These are phyloP conservation scores for Glareola pratincola DNA, from an alignment of 2,113 vertebrate genomes.

Conservation along the genomic window DNA sequence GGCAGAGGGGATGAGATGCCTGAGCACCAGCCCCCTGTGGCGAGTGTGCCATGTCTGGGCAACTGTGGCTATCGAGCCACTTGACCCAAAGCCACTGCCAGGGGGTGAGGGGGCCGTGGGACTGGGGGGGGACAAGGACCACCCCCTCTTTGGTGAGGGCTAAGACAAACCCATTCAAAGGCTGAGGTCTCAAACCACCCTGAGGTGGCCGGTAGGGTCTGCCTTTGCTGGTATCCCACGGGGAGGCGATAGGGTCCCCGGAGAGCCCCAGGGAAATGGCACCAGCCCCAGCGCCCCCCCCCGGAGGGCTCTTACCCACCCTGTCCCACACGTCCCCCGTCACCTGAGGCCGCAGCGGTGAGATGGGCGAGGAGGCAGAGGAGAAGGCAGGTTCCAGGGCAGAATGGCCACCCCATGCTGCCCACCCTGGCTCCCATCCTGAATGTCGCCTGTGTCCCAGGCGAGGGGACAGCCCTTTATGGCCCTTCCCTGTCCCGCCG, in stretches of 20 bases:
- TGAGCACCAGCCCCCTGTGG: accelerated
- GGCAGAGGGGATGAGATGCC: not conserved
- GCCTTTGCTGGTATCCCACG: not conserved
- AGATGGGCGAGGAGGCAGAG: not conserved
- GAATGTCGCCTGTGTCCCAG: not conserved
- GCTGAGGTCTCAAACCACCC: not conserved
- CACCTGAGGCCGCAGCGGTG: not conserved
- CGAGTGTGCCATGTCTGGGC: accelerated
- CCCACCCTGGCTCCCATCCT: not conserved
- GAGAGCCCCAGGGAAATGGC: not conserved
- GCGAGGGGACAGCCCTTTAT: constrained; percentile 18
- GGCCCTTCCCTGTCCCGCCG: not conserved
- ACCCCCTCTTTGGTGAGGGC: not conserved
- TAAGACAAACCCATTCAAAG: not conserved
- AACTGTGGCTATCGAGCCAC: accelerated
- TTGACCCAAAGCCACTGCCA: not conserved
- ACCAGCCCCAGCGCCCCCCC: not conserved
- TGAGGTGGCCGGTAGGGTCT: not conserved
- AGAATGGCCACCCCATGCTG: not conserved
- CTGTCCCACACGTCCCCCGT: not conserved
- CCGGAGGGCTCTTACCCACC: not conserved
- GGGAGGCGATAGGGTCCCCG: not conserved
- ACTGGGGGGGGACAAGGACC: not conserved
- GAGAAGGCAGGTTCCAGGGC: not conserved
- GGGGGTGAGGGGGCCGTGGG: not conserved